phyloP scores from a whole-genome alignment of 2,797 vertebrate species.

The Morelia viridis region DNA sequence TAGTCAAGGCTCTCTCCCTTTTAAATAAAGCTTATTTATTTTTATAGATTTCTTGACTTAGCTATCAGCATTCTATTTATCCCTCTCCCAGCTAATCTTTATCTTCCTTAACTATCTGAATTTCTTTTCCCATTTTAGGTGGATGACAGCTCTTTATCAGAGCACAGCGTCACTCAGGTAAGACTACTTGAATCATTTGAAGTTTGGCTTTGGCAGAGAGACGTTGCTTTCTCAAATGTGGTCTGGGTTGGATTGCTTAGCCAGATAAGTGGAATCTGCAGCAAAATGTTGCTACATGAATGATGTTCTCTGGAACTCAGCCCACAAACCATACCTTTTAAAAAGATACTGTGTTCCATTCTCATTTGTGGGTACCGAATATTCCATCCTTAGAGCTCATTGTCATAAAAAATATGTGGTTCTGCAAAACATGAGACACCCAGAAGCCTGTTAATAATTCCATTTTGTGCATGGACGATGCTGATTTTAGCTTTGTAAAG shows the following conservation, averaged over 20 bases:
- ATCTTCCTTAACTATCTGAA: neutral
- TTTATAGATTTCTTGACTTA: slow-evolving; percentile 1
- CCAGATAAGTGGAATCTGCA: neutral
- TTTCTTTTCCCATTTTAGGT: slow-evolving; percentile 64
- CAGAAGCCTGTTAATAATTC: neutral
- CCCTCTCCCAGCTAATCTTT: neutral
- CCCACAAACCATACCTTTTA: neutral
- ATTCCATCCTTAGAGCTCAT: neutral
- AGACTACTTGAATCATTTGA: slow-evolving; percentile 20
- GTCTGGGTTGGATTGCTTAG: neutral
- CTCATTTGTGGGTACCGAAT: neutral
- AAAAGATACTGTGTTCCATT: neutral
- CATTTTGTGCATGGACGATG: neutral
- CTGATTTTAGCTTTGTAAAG: neutral
- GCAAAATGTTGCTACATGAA: neutral
- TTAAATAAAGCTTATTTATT: neutral
- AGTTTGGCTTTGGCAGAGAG: neutral
- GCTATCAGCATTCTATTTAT: neutral
- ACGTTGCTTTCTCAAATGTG: neutral
- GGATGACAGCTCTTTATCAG: slow-evolving; percentile 80
- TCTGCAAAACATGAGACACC: neutral
- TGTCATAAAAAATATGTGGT: neutral
- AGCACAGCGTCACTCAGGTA: slow-evolving; percentile 87
- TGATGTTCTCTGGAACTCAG: neutral
- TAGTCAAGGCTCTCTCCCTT: neutral